Evolutionary conservation across 2,113 vertebrate species (phyloP).

Genomic region (Zingel zingel): DNA sequence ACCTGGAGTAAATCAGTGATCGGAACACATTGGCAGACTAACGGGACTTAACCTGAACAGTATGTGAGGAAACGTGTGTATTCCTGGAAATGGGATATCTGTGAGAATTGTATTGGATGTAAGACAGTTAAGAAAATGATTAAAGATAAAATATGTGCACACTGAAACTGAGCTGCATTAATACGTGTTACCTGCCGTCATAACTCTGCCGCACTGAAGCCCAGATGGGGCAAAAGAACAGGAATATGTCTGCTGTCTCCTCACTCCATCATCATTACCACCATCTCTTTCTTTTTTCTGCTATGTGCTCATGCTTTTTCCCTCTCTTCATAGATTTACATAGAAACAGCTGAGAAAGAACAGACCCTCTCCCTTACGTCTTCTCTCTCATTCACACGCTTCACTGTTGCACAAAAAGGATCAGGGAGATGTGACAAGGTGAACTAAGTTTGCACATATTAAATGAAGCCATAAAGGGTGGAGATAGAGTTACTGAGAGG

Average conservation of each 20-base stretch:
- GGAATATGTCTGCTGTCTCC: conserved; percentile 24
- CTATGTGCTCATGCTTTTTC: conserved; percentile 30
- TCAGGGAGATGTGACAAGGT: conserved; percentile 1
- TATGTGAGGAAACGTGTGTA: conserved; percentile 25
- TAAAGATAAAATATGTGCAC: conserved; percentile 22
- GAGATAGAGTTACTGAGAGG: conserved; percentile 2
- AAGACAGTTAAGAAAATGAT: conserved; percentile 43
- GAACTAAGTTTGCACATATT: conserved; percentile 2
- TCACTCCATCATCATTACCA: conserved; percentile 37
- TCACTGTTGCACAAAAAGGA: background rate
- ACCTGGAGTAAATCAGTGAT: conserved; percentile 54
- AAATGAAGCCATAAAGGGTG: conserved; percentile 19
- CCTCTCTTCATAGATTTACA: conserved; percentile 46
- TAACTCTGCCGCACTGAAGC: background rate
- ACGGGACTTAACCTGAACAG: conserved; percentile 46
- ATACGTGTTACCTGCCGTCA: conserved; percentile 1
- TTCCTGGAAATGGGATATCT: conserved; percentile 49
- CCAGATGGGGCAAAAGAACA: conserved; percentile 17
- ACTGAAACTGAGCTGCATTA: background rate
- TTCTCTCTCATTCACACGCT: background rate
- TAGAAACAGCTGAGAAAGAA: conserved; percentile 49
- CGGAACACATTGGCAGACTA: conserved; percentile 30
- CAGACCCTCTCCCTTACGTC: conserved; percentile 37
- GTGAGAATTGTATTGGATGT: conserved; percentile 54
- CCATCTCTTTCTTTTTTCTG: conserved; percentile 6